A percentile compares a stretch with the other conserved stretches of the same genome.
phyloP scores from a whole-genome alignment of 2,797 vertebrate genomes.

The Paramormyrops hopkinsi region DNA sequence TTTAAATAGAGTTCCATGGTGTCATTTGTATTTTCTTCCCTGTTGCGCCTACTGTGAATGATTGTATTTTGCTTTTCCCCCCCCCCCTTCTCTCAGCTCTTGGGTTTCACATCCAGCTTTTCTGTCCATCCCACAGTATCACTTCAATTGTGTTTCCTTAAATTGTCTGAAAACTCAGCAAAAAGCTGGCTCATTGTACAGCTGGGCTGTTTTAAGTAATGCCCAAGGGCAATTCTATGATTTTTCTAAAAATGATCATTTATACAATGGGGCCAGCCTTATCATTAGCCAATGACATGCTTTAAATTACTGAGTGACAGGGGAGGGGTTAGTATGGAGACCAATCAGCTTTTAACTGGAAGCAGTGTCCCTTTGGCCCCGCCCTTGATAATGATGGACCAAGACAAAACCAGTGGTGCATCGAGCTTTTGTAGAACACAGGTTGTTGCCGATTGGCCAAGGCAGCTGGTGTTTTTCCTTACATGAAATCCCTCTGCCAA shows the following conservation, averaged over 20 bases:
- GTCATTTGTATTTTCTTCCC: background rate
- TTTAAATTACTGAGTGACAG: background rate
- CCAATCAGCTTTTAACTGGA: background rate
- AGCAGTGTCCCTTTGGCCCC: background rate
- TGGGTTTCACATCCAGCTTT: background rate
- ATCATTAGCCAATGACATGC: background rate
- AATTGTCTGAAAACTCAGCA: background rate
- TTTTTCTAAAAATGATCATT: background rate
- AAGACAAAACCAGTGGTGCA: background rate
- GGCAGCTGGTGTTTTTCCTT: background rate
- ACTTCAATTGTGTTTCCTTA: background rate
- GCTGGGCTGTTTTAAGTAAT: background rate
- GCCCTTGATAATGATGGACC: background rate
- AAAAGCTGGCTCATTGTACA: background rate
- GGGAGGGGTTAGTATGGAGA: background rate
- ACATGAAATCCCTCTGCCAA: background rate
- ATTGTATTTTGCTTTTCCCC: background rate
- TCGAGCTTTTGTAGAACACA: background rate
- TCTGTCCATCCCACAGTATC: background rate
- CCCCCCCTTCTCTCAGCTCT: background rate
- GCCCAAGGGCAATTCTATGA: background rate
- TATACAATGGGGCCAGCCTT: background rate
- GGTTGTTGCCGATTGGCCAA: background rate
- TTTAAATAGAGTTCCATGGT: background rate
- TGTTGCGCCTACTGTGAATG: background rate